Evolutionary conservation across 2,113 vertebrate species (phyloP).

Genomic region (Cryptotis parvus): DNA sequence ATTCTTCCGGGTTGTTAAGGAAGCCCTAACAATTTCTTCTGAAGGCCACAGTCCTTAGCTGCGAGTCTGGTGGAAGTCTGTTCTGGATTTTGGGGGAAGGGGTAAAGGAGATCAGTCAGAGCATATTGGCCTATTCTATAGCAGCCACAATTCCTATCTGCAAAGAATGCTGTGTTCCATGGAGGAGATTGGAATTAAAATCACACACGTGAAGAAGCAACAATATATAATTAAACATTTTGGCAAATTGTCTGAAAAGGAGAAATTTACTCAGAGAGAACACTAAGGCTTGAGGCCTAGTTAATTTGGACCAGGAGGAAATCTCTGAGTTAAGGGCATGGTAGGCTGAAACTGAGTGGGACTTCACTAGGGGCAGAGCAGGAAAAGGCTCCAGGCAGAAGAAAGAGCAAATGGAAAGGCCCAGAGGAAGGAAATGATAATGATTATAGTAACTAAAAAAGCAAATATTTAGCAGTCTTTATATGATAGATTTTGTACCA

Average conservation of each 20-base stretch:
- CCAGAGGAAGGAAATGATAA: background rate
- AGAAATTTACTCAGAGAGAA: background rate
- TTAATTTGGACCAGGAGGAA: constrained; percentile 4
- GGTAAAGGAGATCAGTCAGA: too few species aligned
- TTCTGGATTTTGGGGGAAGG: too few species aligned
- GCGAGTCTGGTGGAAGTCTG: too few species aligned
- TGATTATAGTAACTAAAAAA: constrained; percentile 53
- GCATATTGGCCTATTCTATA: too few species aligned
- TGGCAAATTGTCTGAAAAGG: background rate
- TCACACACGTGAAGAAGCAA: background rate
- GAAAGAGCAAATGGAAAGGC: background rate
- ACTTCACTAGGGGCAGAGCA: background rate
- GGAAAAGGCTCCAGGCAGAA: background rate
- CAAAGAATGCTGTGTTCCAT: background rate
- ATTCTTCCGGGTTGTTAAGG: too few species aligned
- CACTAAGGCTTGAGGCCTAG: background rate
- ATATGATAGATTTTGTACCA: too few species aligned
- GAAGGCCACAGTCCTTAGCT: too few species aligned
- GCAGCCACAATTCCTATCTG: background rate
- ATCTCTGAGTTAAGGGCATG: background rate
- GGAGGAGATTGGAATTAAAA: background rate
- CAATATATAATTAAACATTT: background rate
- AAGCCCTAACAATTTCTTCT: too few species aligned
- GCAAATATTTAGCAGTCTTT: too few species aligned
- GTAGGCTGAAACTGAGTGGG: background rate